Base-by-base conservation (phyloP, 2,797 vertebrate genomes). In the Chrysolophus pictus region DNA sequence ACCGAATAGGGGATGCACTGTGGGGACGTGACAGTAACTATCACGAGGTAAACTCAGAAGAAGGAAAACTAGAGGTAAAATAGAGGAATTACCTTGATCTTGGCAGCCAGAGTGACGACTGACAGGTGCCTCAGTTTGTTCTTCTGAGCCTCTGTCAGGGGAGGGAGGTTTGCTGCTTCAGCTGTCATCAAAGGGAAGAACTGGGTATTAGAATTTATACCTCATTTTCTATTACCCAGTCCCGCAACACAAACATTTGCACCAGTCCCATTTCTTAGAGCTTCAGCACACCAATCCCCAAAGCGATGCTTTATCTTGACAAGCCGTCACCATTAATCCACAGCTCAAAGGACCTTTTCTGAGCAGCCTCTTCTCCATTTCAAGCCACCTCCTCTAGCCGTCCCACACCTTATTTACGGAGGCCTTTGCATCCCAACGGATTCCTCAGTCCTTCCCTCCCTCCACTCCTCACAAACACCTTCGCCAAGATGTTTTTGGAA, bases 121-220 rank as follows among this genome's bases (percentile, higher is more conserved):
- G 99, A 99, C 81, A 99, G 97, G 96, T 99, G 99, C 76, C 99
- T 98, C 56, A 99, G 98, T 93, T 99, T 99, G 97, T 99, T 99
- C 97, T 98, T 99, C 97, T 99, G 99, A 59, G 99, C 98, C 11
- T 99, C 98, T 67, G 98, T 99, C 94, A 99, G 96, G 67, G 99
- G 98, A 56, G 99, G 99, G 96, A 99, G 89, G 97, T 96, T 98
- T 71, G 97, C 96, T 47, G 97, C 97, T 97, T 98, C 97, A 33
- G 97, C 98, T 98, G 16, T 84, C 21, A 8, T 51, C 74, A 88
- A 67, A 67, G 33, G 23, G 95, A 31, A 91, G 46, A 93, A 72
- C 1, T 10, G 9, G 14, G 8, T 16, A 4, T 84, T 46, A 90
- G n/a, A 84, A 85, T 87, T 71, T 37, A 81, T 5, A 51, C 51